phyloP scores from a whole-genome alignment of 2,888 invertebrate species.

The Metellina segmentata region DNA sequence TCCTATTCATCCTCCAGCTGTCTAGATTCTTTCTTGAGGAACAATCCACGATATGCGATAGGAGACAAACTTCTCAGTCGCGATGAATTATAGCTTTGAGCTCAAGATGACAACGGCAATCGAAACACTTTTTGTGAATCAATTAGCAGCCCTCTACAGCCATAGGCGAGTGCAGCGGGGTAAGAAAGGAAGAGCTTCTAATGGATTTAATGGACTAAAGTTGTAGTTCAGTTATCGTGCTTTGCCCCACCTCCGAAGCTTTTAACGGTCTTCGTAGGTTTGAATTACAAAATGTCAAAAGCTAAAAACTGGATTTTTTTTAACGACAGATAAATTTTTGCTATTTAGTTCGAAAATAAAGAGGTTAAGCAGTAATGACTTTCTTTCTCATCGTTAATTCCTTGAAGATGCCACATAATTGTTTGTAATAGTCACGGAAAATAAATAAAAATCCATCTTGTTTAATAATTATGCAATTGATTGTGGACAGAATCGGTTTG shows the following conservation, averaged over 20 bases:
- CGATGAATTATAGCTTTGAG: not conserved
- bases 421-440: constrained; percentile 15
- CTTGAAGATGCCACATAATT: not conserved
- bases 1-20: too few relatives aligned
- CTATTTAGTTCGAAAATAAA: constrained; percentile 5
- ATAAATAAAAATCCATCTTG: constrained; percentile 12
- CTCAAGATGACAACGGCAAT: not conserved
- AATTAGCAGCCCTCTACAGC: not conserved
- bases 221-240: constrained; percentile 40
- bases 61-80: not conserved
- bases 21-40: too few relatives aligned
- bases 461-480: not conserved
- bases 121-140: not conserved
- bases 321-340: too few relatives aligned
- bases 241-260: constrained; percentile 21
- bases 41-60: too few relatives aligned
- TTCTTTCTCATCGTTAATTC: constrained; percentile 27
- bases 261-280: constrained; percentile 20
- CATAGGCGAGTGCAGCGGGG: not conserved
- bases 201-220: constrained; percentile 50
- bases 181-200: not conserved
- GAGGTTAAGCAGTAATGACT: constrained; percentile 8
- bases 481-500: not conserved
- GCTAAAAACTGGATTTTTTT: not conserved
- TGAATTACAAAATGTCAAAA: constrained; percentile 18